phyloP scores from a whole-genome alignment of 2,888 invertebrate species.

The Zelleria hepariella region DNA sequence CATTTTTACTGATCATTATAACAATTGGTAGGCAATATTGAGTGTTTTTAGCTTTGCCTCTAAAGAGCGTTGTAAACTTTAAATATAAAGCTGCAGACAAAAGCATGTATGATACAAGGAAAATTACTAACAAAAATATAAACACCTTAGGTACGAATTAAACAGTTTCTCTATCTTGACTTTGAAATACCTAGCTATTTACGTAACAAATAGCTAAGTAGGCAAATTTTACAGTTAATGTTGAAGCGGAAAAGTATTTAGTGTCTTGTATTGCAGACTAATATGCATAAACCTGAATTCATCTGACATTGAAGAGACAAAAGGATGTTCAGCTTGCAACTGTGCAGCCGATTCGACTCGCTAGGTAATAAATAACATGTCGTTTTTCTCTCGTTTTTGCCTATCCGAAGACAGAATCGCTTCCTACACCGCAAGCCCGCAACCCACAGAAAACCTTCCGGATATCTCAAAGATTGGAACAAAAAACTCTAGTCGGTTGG shows the following conservation, averaged over 20 bases:
- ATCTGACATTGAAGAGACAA: constrained; percentile 22
- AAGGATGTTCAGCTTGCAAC: constrained; percentile 15
- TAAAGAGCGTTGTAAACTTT: too few species aligned
- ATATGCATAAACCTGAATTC: constrained; percentile 11
- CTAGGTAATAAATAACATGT: not conserved
- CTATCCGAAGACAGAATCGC: constrained; percentile 7
- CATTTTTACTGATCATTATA: too few species aligned
- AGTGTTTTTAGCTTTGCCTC: too few species aligned
- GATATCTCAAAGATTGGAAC: constrained; percentile 38
- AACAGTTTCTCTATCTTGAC: too few species aligned
- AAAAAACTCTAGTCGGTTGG: constrained; percentile 41
- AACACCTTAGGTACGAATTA: too few species aligned
- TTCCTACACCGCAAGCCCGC: constrained; percentile 34
- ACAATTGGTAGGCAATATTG: too few species aligned
- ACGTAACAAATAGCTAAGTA: not conserved
- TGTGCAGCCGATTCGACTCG: not conserved
- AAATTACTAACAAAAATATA: too few species aligned
- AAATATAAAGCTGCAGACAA: too few species aligned
- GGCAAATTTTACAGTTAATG: constrained; percentile 13
- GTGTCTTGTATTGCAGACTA: constrained; percentile 13
- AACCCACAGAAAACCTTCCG: constrained; percentile 38
- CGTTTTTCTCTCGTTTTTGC: not conserved
- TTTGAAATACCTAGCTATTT: constrained; percentile 31
- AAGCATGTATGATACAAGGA: too few species aligned
- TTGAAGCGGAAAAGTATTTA: constrained; percentile 12